These are phyloP conservation scores for Colletes gigas DNA, from an alignment of 1,140 invertebrate species.

Conservation along the genomic window DNA sequence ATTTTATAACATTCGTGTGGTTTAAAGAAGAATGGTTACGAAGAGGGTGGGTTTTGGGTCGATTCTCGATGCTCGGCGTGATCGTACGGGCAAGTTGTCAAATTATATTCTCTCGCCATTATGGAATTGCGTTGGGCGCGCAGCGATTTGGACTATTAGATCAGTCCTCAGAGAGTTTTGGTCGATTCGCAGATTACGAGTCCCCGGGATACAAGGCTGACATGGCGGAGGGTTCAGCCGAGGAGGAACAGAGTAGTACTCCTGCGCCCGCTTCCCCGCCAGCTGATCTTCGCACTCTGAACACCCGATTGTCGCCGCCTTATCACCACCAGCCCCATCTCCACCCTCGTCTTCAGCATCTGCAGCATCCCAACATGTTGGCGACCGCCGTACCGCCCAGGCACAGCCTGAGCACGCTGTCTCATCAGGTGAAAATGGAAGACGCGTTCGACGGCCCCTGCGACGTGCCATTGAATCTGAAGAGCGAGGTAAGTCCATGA, in stretches of 20 bases:
- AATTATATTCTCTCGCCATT: conserved; percentile 58
- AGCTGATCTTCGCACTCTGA: conserved; percentile 80
- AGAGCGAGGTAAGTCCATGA: conserved; percentile 78
- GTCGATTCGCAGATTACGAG: conserved; percentile 76
- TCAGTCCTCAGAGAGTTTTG: conserved; percentile 67
- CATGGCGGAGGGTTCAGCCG: conserved; percentile 81
- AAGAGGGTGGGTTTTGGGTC: too few relatives aligned
- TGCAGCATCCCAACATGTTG: conserved; percentile 79
- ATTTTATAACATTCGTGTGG: too few relatives aligned
- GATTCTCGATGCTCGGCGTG: too few relatives aligned
- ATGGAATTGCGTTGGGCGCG: conserved; percentile 47
- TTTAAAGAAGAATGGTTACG: too few relatives aligned
- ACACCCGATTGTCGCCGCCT: conserved; percentile 77
- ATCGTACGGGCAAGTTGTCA: background rate
- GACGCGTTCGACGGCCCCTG: conserved; percentile 77
- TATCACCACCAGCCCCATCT: conserved; percentile 76
- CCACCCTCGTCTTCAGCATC: conserved; percentile 75
- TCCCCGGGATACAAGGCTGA: conserved; percentile 81
- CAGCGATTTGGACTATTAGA: conserved; percentile 60
- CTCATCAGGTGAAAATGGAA: conserved; percentile 79
- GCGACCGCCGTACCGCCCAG: conserved; percentile 78
- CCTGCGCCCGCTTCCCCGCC: conserved; percentile 80
- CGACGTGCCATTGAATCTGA: conserved; percentile 80
- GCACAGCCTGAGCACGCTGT: conserved; percentile 78
- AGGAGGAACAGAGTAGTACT: conserved; percentile 81